These are phyloP conservation scores for Allolobophora icterica DNA, from an alignment of 2,888 invertebrate species.

Conservation along the genomic window DNA sequence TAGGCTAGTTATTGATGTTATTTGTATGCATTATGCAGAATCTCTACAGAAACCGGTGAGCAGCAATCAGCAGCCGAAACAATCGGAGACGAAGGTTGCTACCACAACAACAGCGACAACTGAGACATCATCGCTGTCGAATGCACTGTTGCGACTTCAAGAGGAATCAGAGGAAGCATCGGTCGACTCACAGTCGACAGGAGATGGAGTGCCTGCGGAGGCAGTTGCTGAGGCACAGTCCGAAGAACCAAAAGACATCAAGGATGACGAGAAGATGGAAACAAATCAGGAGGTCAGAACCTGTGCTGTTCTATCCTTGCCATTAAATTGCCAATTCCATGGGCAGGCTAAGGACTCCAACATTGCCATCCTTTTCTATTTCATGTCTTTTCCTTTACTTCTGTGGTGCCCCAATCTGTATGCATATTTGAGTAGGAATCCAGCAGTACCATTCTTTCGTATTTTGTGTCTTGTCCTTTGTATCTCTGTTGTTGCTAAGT, in stretches of 20 bases:
- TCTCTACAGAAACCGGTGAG: background rate
- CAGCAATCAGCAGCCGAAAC: background rate
- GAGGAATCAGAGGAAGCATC: constrained; percentile 12
- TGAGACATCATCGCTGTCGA: background rate
- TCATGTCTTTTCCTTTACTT: background rate
- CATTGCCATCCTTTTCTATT: background rate
- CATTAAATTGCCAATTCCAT: too few species aligned
- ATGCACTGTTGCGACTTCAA: background rate
- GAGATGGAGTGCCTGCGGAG: background rate
- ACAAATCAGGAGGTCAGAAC: constrained; percentile 2
- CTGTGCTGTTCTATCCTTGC: too few species aligned
- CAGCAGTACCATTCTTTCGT: too few species aligned
- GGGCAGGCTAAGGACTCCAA: background rate
- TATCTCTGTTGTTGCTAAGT: too few species aligned
- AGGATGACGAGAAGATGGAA: background rate
- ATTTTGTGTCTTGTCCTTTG: too few species aligned
- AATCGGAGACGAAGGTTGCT: background rate
- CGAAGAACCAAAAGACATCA: background rate
- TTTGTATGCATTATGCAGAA: background rate
- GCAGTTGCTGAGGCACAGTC: background rate
- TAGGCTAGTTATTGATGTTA: background rate
- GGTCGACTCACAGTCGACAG: background rate
- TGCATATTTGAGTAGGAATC: too few species aligned
- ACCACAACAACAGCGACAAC: background rate
- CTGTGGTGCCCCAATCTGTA: too few species aligned